Evolutionary conservation across 2,888 invertebrate species (phyloP), one percentile per base, ranked within the genome.

Genomic region (Nymphalis c-album): DNA sequence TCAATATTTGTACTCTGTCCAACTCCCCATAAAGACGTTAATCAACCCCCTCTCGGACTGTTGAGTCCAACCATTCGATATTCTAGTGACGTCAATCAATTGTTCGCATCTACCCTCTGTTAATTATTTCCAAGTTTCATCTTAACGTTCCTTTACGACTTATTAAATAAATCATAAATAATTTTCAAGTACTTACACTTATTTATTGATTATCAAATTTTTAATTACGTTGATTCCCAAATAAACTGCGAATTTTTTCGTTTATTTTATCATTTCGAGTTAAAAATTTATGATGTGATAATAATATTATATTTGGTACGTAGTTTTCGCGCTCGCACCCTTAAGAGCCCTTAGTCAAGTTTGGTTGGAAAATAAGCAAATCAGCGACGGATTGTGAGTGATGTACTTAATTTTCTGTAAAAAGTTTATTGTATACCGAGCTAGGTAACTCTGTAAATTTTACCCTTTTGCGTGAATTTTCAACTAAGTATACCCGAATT

Each of bases 361-460:
- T 83, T 80, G 78, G 76, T 78, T 76, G 75, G 78, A 77, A 80
- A 83, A 81, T 83, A 82, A 80, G 78, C 77, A 79, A 82, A 78
- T 75, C 72, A 74, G 73, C 72, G 61, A 70, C 71, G 70, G 70
- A 72, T 77, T 76, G 74, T 76, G 72, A 70, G 65, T 67, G 69
- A 71, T 75, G 73, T 75, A 73, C 73, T 76, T 76, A 76, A 76
- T 75, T 67, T 73, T 60, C 66, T 70, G 61, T 55, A 58, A 51
- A 70, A 68, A 73, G 68, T 70, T 68, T 70, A 70, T 69, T 71
- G 68, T 55, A 59, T 66, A 63, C 61, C 40, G 31, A 71, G 69
- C 62, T 62, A 53, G 67, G 55, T 65, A 69, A 64, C 63, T 65
- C 31, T 35, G 63, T 59, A 67, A 69, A 64, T 70, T 68, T 22